These are phyloP conservation scores for Cephus pulcher DNA, from an alignment of 2,888 invertebrate species.

Conservation along the genomic window DNA sequence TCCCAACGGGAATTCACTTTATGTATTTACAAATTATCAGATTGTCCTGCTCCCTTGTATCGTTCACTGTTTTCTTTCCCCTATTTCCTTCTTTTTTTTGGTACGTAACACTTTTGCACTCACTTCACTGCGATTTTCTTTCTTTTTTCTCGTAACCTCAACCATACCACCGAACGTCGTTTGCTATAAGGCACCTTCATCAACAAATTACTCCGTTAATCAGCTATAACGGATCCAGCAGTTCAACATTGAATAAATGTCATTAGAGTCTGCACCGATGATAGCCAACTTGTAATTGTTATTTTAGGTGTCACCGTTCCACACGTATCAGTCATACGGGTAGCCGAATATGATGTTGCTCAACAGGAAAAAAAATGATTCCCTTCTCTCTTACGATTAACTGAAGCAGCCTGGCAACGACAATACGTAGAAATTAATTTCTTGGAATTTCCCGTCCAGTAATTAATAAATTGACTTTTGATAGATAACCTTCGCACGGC, in stretches of 20 bases:
- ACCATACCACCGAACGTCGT: constrained; percentile 2
- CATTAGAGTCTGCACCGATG: constrained; percentile 46
- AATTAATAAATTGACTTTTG: background rate
- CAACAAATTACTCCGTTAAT: constrained; percentile 61
- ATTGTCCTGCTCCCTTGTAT: constrained; percentile 46
- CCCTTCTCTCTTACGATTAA: background rate
- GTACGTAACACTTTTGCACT: background rate
- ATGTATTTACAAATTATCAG: constrained; percentile 58
- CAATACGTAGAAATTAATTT: background rate
- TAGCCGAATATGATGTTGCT: background rate
- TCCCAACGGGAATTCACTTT: constrained; percentile 37
- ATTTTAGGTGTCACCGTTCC: constrained; percentile 37
- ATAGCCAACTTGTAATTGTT: constrained; percentile 51
- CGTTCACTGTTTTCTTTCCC: constrained; percentile 20
- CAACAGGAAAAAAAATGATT: background rate
- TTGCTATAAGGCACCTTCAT: constrained; percentile 64
- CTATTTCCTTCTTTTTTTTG: constrained; percentile 14
- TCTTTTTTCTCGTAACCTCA: background rate
- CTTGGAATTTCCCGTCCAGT: background rate
- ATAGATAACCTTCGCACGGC: background rate
- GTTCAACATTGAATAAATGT: constrained; percentile 46
- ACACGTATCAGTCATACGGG: background rate
- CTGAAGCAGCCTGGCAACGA: background rate
- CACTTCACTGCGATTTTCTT: background rate
- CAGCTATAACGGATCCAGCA: constrained; percentile 52